A percentile compares a stretch with the other conserved stretches of the same genome.
phyloP scores from a whole-genome alignment of 1,140 invertebrate species.

The Drosophila persimilis region DNA sequence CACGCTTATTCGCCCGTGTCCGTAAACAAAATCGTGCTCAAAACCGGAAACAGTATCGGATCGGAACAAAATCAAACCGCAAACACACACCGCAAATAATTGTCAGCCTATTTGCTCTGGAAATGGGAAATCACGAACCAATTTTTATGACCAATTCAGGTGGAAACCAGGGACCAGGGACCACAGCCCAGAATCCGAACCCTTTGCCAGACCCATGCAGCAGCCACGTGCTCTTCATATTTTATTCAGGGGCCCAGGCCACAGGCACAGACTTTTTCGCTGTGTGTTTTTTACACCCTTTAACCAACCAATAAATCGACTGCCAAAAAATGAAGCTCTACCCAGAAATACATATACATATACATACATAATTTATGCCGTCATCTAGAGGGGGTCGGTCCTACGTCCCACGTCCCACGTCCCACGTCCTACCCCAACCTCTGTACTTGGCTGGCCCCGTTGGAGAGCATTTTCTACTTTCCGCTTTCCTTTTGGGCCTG shows the following conservation, averaged over 20 bases:
- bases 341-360: conserved; percentile 68
- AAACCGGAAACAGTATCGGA: no score
- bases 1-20: conserved; percentile 66
- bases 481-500: conserved; percentile 24
- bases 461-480: conserved; percentile 6
- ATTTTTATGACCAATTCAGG: conserved; percentile 43
- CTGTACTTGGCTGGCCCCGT: conserved; percentile 18
- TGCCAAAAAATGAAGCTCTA: conserved; percentile 36
- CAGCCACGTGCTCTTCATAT: conserved; percentile 44
- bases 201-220: conserved; percentile 29
- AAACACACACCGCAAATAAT: conserved; percentile 42
- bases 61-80: conserved; percentile 18
- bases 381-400: conserved; percentile 1
- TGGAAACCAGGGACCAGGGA: neutral
- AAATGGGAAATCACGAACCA: conserved; percentile 42
- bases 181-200: conserved; percentile 6
- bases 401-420: no score
- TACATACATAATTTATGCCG: conserved; percentile 76
- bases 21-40: conserved; percentile 36
- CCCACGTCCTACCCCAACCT: neutral
- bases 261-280: neutral
- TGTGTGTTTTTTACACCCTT: conserved; percentile 17
- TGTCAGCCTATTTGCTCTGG: conserved; percentile 35
- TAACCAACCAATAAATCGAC: conserved; percentile 30
- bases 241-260: conserved; percentile 22